A percentile compares a stretch with the other conserved stretches of the same genome.
Conservation (phyloP, 2,797 vertebrate species). For the Coilia nasus region DNA sequence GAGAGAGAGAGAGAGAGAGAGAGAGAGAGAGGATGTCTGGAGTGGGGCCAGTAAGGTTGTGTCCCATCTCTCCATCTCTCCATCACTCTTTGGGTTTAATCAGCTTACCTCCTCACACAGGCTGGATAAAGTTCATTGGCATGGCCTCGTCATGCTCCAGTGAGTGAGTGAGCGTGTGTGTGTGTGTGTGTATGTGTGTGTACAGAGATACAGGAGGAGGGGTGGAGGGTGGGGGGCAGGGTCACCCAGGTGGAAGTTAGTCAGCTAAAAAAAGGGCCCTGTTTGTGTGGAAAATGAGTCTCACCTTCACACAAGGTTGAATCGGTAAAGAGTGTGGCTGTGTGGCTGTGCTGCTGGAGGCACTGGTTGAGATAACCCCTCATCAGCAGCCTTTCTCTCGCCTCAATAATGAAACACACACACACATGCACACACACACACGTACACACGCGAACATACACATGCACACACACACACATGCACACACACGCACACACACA, state of each 20-base stretch:
- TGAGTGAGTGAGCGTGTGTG: no score
- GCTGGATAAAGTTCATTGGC: background rate
- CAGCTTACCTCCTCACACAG: background rate
- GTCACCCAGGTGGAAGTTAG: background rate
- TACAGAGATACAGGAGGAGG: background rate
- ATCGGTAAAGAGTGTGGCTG: background rate
- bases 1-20: no score
- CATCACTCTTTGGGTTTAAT: background rate
- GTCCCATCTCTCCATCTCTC: background rate
- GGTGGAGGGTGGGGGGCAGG: background rate
- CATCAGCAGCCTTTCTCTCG: background rate
- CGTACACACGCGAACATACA: no score
- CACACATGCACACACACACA: no score
- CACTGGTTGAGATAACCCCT: background rate
- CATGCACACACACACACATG: no score
- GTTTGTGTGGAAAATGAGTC: background rate
- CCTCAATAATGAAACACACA: background rate
- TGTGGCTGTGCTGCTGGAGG: background rate
- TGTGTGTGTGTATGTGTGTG: background rate
- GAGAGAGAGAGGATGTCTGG: background rate
- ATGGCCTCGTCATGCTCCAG: background rate
- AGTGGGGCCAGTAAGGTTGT: background rate
- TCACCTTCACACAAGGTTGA: conserved; percentile 10
- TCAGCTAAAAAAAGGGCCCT: background rate
- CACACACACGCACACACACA: no score